Base-by-base conservation (phyloP, 2,888 invertebrate species). In the Pyrrhia umbra region DNA sequence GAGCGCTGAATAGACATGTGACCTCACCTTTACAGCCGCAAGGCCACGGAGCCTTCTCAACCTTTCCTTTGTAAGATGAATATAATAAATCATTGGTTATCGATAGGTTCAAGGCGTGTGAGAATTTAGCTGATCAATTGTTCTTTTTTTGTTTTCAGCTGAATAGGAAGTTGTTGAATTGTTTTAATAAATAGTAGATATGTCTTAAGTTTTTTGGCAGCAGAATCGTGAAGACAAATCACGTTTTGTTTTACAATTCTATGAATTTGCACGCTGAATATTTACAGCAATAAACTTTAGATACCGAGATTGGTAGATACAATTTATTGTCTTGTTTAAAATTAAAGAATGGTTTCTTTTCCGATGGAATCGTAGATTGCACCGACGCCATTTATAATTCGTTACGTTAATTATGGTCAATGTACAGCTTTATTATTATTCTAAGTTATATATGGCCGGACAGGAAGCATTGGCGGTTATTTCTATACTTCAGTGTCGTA, bases 1-100 rank as follows among this genome's bases (percentile, higher is more conserved):
- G 86, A 82, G 78, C 80, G 75, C 77, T 80, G 86, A 82, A 88
- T 88, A 88, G 91, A 90, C 89, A 84, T 80, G 85, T 86, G 90
- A 85, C 91, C 92, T 91, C 88, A 80, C 81, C 85, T 81, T 81
- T 82, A 82, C 78, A 76, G 66, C 69, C 63, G 80, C 92, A 88
- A 93, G 92, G 92, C 85, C 88, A 76, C 70, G 65, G 60, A 47
- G 76, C 77, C 82, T 83, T 82, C 80, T 66, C 83, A 83, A 87
- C 90, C 89, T 90, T 89, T 90, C 85, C 85, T 89, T 88, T 85
- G 80, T 84, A 77, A 78, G 77, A 79, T 68, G 80, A 75, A 78
- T 84, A 78, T 81, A 75, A 83, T 80, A 74, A 80, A 78, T 79
- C 74, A 85, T 77, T 76, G 80, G 80, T 77, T 82, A 83, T 85